Conservation (phyloP, 2,888 invertebrate species). For the Himalopsyche japonica region DNA sequence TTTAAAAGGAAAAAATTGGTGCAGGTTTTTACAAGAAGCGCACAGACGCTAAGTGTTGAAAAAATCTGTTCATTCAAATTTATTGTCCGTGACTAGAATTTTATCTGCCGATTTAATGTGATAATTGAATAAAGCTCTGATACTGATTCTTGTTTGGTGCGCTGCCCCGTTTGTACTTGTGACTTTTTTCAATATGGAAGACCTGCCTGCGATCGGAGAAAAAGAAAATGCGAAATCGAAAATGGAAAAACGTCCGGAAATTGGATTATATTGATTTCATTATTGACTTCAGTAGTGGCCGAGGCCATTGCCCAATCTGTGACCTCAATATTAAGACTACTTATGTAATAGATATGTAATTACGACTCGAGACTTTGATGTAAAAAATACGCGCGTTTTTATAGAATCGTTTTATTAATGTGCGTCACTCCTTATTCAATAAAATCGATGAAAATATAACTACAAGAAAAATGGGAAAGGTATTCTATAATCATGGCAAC, state of each 20-base stretch:
- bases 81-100: neutral
- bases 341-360: neutral
- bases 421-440: no score
- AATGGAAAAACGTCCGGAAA: constrained; percentile 10
- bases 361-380: no score
- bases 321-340: neutral
- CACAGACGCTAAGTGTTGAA: no score
- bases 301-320: neutral
- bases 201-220: neutral
- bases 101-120: neutral
- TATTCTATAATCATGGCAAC: no score
- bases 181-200: neutral
- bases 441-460: no score
- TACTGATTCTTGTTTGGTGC: neutral
- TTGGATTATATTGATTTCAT: constrained; percentile 26
- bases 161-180: neutral
- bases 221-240: neutral
- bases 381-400: no score
- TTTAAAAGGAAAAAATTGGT: neutral
- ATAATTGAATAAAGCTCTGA: neutral
- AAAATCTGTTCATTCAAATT: neutral
- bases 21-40: no score
- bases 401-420: no score
- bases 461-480: no score
- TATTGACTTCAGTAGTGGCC: neutral